phyloP scores from a whole-genome alignment of 2,888 invertebrate genomes.

The Sceliomorpha sp. region DNA sequence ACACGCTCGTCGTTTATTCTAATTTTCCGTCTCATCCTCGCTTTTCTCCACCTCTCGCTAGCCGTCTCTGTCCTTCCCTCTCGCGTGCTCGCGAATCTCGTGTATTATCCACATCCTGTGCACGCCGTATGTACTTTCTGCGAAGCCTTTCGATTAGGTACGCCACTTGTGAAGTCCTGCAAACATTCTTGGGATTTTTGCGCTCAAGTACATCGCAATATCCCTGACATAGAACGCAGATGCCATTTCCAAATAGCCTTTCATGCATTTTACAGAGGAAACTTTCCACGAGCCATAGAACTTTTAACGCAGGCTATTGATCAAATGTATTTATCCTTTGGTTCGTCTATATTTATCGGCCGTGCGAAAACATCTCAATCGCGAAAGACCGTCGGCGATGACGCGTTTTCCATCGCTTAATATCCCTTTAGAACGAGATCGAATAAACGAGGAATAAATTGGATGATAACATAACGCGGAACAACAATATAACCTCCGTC shows the following conservation, averaged over 20 bases:
- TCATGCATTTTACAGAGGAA: neutral
- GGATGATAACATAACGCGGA: too few species aligned
- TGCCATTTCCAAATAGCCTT: conserved; percentile 1
- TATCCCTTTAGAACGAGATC: too few species aligned
- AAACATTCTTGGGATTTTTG: conserved; percentile 63
- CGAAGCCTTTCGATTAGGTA: conserved; percentile 60
- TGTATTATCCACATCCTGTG: conserved; percentile 62
- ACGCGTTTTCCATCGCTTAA: too few species aligned
- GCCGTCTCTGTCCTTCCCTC: conserved; percentile 23
- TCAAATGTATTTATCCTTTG: too few species aligned
- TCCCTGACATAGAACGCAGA: neutral
- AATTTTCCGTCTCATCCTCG: conserved; percentile 15
- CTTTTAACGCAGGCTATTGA: too few species aligned
- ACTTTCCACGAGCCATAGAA: too few species aligned
- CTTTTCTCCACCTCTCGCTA: conserved; percentile 14
- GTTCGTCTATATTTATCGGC: too few species aligned
- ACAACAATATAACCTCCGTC: too few species aligned
- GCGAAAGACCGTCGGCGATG: too few species aligned
- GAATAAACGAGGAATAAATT: too few species aligned
- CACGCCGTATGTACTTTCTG: conserved; percentile 35
- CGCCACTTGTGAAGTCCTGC: conserved; percentile 59
- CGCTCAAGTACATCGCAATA: conserved; percentile 19
- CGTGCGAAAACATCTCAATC: too few species aligned
- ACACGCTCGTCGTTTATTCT: conserved; percentile 31
- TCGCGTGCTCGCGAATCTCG: conserved; percentile 57